A percentile compares a stretch with the other conserved stretches of the same genome.
phyloP scores from a whole-genome alignment of 2,113 vertebrate genomes.

The Psammodynastes pulverulentus region DNA sequence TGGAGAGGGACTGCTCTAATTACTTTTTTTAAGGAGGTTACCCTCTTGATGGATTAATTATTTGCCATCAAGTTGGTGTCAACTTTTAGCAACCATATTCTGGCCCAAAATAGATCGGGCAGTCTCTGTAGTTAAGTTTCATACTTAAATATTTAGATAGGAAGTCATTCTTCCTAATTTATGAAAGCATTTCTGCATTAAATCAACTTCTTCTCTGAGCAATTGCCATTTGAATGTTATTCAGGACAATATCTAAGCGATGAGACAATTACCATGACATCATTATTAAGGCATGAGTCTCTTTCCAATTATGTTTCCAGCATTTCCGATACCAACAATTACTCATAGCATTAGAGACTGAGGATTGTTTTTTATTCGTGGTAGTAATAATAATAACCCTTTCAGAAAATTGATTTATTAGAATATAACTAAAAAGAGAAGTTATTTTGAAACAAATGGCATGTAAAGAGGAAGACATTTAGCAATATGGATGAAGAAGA shows the following conservation, averaged over 20 bases:
- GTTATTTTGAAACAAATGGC: background rate
- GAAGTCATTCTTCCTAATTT: background rate
- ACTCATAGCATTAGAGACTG: constrained; percentile 24
- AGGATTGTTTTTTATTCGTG: background rate
- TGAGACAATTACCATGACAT: constrained; percentile 51
- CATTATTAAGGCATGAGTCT: constrained; percentile 54
- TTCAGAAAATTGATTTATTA: background rate
- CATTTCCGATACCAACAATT: constrained; percentile 28
- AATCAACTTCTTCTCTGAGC: constrained; percentile 31
- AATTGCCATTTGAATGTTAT: constrained; percentile 45
- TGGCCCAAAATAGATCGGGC: background rate
- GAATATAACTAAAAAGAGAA: background rate
- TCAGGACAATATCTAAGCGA: constrained; percentile 42
- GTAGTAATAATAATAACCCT: background rate
- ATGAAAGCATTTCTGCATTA: background rate
- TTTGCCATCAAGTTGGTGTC: background rate
- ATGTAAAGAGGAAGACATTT: background rate
- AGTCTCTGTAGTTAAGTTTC: background rate
- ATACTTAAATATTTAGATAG: background rate
- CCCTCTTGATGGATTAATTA: background rate
- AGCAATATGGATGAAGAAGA: background rate
- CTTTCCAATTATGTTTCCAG: constrained; percentile 34
- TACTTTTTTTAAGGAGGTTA: background rate
- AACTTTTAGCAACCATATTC: background rate
- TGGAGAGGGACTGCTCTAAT: background rate